Base-by-base conservation (phyloP, 37 sponge, comb jelly and placozoan species). In the Aphrocallistes beatrix region DNA sequence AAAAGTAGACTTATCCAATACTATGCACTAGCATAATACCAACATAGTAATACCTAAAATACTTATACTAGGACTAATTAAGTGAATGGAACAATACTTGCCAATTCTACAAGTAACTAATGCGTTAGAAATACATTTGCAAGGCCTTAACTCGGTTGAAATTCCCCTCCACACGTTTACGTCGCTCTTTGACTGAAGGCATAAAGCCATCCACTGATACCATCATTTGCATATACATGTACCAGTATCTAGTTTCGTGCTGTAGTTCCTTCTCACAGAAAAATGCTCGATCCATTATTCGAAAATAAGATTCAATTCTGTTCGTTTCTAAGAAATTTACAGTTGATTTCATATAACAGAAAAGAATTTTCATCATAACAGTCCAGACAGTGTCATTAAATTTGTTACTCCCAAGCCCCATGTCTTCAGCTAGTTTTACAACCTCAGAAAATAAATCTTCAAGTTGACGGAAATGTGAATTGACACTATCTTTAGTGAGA, bases 111-210 rank as follows among this genome's bases (percentile, higher is more conserved):
- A n/a, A n/a, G n/a, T n/a, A n/a, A n/a, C n/a, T n/a, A 60, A 60
- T 60, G 6, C 21, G n/a, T 60, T 60, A 60, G 34, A 60, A 60
- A 60, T 60, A 60, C 75, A 60, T 60, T 60, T 60, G 75, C n/a
- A 60, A 60, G 10, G 75, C 75, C 21, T 60, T 60, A 6, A 60
- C 75, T 25, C 75, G 75, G n/a, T 60, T 19, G 75, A 60, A 60
- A 30, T 60, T 60, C n/a, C 3, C 75, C 21, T 60, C 75, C 10
- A 13, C 75, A 19, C 8, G 8, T 13, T 60, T 60, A 19, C n/a
- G 10, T 30, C 75, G 10, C 21, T 60, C n/a, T 13, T 60, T 60
- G n/a, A 30, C 75, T 25, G 75, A 60, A 25, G 75, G 75, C 10
- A 60, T 60, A 6, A 28, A 6, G 3, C 3, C 3, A 19, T 30